These are phyloP conservation scores for Falco concolor DNA, from an alignment of 2,797 vertebrate species.

Conservation along the genomic window DNA sequence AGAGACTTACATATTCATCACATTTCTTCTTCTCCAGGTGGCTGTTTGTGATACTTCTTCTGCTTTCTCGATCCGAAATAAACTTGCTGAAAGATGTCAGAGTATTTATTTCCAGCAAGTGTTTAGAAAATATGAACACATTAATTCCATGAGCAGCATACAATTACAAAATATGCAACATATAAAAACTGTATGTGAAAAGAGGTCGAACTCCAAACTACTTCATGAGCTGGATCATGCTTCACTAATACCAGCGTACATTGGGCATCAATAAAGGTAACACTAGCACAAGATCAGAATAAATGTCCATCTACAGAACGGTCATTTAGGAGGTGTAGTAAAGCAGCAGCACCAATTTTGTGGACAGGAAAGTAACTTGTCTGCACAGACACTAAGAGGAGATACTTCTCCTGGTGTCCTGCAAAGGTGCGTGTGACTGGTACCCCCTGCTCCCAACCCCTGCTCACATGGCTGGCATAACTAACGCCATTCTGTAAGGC, in stretches of 20 bases:
- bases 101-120: slow-evolving; percentile 31
- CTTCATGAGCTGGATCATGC: neutral
- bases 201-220: neutral
- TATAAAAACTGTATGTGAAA: neutral
- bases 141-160: neutral
- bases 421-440: fast-evolving
- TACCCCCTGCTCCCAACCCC: neutral
- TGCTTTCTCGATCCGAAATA: slow-evolving; percentile 79
- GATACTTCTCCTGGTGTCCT: neutral
- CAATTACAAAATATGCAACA: neutral
- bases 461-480: neutral
- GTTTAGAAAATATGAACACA: neutral
- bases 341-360: neutral
- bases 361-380: neutral
- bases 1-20: slow-evolving; percentile 76
- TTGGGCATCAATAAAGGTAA: neutral
- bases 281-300: neutral
- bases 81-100: slow-evolving; percentile 76
- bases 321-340: neutral
- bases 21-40: slow-evolving; percentile 80
- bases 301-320: neutral
- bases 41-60: slow-evolving; percentile 78
- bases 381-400: neutral
- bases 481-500: neutral
- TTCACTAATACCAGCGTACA: neutral